Percentiles rank a stretch among this genome's conserved stretches.
Conservation (phyloP, 1,140 invertebrate species). For the Akabosia matsudoensis region DNA sequence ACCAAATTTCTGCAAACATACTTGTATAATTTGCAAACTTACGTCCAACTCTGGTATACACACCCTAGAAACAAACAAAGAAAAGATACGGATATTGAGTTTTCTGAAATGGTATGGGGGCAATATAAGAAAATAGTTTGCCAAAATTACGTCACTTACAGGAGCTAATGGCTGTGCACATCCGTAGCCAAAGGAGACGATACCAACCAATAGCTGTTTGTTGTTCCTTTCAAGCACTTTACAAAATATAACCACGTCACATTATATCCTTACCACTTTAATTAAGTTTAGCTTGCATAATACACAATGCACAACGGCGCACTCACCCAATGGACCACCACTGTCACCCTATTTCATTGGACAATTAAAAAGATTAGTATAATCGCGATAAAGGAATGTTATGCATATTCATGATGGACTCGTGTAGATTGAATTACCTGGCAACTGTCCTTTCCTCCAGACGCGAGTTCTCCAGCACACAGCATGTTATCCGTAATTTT, state of each 20-base stretch:
- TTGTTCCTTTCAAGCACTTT: neutral
- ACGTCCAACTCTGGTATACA: neutral
- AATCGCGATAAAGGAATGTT: neutral
- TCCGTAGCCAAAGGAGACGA: conserved; percentile 21
- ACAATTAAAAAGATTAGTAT: neutral
- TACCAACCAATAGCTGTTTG: neutral
- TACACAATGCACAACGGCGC: neutral
- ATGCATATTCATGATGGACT: neutral
- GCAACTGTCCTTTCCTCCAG: conserved; percentile 26
- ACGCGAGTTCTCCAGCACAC: neutral
- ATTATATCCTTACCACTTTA: neutral
- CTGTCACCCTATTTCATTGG: conserved; percentile 1
- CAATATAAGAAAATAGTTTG: neutral
- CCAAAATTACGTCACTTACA: neutral
- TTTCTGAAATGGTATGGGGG: neutral
- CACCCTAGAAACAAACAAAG: neutral
- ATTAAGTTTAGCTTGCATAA: neutral
- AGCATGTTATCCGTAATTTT: conserved; percentile 12
- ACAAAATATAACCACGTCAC: neutral
- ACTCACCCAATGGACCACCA: conserved; percentile 15
- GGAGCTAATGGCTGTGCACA: conserved; percentile 1
- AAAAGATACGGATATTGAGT: neutral
- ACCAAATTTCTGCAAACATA: too few relatives aligned
- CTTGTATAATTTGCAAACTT: neutral
- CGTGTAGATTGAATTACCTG: neutral